Evolutionary conservation across 2,888 invertebrate genomes (phyloP), one percentile per base, ranked within the genome.

Genomic region (Panzeria rudis): DNA sequence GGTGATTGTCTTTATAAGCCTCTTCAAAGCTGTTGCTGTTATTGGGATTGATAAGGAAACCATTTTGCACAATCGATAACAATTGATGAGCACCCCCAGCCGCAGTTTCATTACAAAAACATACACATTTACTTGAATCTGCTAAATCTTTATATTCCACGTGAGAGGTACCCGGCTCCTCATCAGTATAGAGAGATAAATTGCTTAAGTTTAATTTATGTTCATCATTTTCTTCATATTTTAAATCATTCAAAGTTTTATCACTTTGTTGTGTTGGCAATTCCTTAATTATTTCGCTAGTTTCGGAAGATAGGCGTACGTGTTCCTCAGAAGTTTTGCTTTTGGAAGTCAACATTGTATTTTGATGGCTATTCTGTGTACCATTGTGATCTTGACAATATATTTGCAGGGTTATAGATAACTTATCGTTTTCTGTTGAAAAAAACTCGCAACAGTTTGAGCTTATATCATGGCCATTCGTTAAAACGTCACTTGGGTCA

Each of bases 41-140:
- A 25, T 47, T 61, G 2, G n/a, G 25, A 11, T 73, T 61, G 7
- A 69, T 5, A 2, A 73, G 17, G 20, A 44, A 61, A 23, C 56
- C 78, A 61, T 82, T 85, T 69, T 85, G 71, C 3, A 71, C 41
- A 52, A 79, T 52, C 29, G 82, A 62, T 47, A 85, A 47, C 11
- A 85, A 25, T 15, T 32, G 62, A 7, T 32, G 41, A 44, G 0
- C 35, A 7, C 1, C 59, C 8, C 9, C 35, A n/a, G 20, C 8
- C 11, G 9, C 35, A 4, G 3, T 3, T 9, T 68, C 41, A n/a
- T 50, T 41, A 44, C 73, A 85, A 52, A 73, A 75, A n/a, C 85
- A 85, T 8, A 82, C 20, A 32, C 75, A 78, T 11, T 52, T 64
- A 29, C 56, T 68, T 9, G 78, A 11, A 1, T 41, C 32, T 5